Evolutionary conservation across 2,888 invertebrate genomes (phyloP), one percentile per base, ranked within the genome.

Genomic region (Asteroscopus sphinx): DNA sequence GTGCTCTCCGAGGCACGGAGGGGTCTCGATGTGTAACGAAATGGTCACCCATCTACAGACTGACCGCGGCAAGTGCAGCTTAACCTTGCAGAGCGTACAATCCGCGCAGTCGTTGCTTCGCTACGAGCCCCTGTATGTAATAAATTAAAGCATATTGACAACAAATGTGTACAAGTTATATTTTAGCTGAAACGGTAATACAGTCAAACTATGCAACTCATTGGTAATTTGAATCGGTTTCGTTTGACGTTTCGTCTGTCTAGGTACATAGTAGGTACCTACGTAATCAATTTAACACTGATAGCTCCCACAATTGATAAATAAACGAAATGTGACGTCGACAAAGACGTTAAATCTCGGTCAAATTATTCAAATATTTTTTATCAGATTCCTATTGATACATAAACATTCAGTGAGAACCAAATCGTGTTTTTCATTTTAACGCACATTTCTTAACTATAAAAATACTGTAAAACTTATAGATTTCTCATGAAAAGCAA

Each of bases 381-480:
- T 42, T 21, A 21, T 47, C 17, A 13, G 33, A 7, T 67, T 68
- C 60, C 36, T 54, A 47, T 62, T 57, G 54, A 61, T 51, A 66
- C 46, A 47, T 47, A 52, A 53, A 56, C 61, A 58, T 66, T 35
- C n/a, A 47, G 70, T 62, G 68, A 59, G 44, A 60, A 66, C 47
- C 32, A 66, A 60, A 52, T 60, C 21, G 4, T 21, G 21, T 21
- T 53, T 66, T 42, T 47, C 44, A 36, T 13, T 16, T 47, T 15
- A 9, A 46, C 26, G 47, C 15, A 17, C 15, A 45, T 46, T 63
- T 52, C 45, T 35, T 41, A 44, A 12, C 17, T 11, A 11, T 30
- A 32, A 56, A 42, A 48, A 36, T 26, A 6, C 30, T 48, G 28
- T 41, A 46, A 55, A 46, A 40, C 15, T 42, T 9, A 11, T 2